Percentiles rank a stretch among this genome's conserved stretches.
Conservation (phyloP, 2,113 vertebrate species). For the Gobiocypris rarus region DNA sequence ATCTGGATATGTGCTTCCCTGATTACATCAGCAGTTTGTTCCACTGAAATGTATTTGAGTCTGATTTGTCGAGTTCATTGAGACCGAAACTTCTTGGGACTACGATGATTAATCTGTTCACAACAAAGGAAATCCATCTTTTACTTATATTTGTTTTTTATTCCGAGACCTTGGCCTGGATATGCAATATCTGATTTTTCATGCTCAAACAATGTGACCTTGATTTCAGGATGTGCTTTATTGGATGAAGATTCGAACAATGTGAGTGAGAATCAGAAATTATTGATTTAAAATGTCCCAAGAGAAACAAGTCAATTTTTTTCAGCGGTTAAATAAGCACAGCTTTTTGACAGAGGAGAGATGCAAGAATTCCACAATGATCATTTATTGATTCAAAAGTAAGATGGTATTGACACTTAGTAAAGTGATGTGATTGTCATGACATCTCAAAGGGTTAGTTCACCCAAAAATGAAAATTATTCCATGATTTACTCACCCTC, state of each 20-base stretch:
- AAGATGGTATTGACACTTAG: slow-evolving; percentile 7
- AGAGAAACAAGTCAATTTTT: neutral
- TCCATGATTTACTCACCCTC: no score
- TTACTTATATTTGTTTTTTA: neutral
- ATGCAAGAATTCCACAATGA: neutral
- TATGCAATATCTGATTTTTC: neutral
- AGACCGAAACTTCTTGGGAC: neutral
- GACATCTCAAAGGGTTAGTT: neutral
- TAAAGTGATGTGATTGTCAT: neutral
- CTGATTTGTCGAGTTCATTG: neutral
- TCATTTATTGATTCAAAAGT: neutral
- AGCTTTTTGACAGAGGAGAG: neutral
- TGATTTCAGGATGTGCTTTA: neutral
- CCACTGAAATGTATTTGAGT: neutral
- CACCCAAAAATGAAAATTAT: no score
- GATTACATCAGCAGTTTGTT: slow-evolving; percentile 13
- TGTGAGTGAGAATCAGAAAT: neutral
- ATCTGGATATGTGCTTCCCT: neutral
- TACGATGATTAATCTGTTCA: neutral
- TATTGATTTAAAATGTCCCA: slow-evolving; percentile 1
- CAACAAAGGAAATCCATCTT: neutral
- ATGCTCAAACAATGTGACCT: neutral
- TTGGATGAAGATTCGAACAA: neutral
- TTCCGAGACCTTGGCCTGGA: neutral
- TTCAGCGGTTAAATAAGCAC: neutral